These are phyloP conservation scores for Aplocera efformata DNA, from an alignment of 2,888 invertebrate genomes.

Conservation along the genomic window DNA sequence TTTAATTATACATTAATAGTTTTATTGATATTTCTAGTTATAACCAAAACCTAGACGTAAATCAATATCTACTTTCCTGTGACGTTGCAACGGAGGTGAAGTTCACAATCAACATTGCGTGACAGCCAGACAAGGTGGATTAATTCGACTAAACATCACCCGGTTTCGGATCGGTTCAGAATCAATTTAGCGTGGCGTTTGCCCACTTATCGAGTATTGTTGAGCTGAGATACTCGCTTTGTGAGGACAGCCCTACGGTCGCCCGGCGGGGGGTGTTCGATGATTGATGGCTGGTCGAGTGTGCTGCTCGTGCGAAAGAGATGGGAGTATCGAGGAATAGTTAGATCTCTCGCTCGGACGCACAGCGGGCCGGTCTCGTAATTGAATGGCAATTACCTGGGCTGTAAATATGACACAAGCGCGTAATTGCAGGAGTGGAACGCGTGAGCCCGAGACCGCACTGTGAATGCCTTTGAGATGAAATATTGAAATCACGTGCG, in stretches of 20 bases:
- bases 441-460: conserved; percentile 69
- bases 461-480: conserved; percentile 64
- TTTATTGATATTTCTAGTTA: neutral
- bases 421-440: conserved; percentile 77
- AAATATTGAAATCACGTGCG: conserved; percentile 64
- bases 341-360: conserved; percentile 48
- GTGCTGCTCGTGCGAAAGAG: conserved; percentile 44
- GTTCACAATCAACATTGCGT: conserved; percentile 19
- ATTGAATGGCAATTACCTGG: conserved; percentile 81
- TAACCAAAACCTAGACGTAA: neutral
- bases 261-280: conserved; percentile 74
- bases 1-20: too few species aligned
- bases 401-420: conserved; percentile 81
- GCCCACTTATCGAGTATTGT: conserved; percentile 77
- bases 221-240: conserved; percentile 61
- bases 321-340: conserved; percentile 36
- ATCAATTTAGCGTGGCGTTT: conserved; percentile 74
- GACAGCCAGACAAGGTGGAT: conserved; percentile 32
- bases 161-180: conserved; percentile 56
- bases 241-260: conserved; percentile 71
- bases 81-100: conserved; percentile 9
- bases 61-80: conserved; percentile 4
- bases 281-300: conserved; percentile 76
- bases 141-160: conserved; percentile 55
- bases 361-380: conserved; percentile 69